Percentiles rank a stretch among this genome's conserved stretches.
Conservation (phyloP, 2,888 invertebrate species). For the Drepanosiphum platanoidis region DNA sequence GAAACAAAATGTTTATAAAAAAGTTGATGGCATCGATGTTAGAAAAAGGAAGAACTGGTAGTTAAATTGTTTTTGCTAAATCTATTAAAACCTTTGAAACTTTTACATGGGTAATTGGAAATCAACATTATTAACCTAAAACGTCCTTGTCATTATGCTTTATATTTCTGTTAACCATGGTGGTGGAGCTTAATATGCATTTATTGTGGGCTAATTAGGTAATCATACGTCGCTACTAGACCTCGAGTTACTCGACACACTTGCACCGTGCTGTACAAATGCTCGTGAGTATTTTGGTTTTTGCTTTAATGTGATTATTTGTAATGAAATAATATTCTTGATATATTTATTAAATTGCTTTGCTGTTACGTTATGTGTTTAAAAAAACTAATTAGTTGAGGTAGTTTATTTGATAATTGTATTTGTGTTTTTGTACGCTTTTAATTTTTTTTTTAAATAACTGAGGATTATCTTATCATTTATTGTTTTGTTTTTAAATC, state of each 20-base stretch:
- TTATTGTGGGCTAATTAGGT: constrained; percentile 59
- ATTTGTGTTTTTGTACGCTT: background rate
- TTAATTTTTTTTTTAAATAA: background rate
- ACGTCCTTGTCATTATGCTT: constrained; percentile 11
- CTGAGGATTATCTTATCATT: background rate
- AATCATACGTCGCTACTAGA: constrained; percentile 55
- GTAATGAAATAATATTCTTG: background rate
- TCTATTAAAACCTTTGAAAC: background rate
- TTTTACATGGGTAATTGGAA: background rate
- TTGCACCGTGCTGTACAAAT: constrained; percentile 52
- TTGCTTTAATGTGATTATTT: constrained; percentile 13
- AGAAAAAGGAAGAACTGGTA: background rate
- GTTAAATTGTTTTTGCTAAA: background rate
- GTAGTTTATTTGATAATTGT: background rate
- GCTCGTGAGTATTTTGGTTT: constrained; percentile 56
- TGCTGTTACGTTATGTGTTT: background rate
- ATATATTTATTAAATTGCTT: background rate
- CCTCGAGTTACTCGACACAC: constrained; percentile 35
- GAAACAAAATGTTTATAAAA: too few species aligned
- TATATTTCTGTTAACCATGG: constrained; percentile 35
- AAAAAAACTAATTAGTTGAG: background rate
- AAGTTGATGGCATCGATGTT: too few species aligned
- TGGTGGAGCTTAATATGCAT: constrained; percentile 39
- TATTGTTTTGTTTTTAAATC: background rate
- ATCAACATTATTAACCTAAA: background rate